Base-by-base conservation (phyloP, 2,113 vertebrate species). In the Rhabdomys dilectus region DNA sequence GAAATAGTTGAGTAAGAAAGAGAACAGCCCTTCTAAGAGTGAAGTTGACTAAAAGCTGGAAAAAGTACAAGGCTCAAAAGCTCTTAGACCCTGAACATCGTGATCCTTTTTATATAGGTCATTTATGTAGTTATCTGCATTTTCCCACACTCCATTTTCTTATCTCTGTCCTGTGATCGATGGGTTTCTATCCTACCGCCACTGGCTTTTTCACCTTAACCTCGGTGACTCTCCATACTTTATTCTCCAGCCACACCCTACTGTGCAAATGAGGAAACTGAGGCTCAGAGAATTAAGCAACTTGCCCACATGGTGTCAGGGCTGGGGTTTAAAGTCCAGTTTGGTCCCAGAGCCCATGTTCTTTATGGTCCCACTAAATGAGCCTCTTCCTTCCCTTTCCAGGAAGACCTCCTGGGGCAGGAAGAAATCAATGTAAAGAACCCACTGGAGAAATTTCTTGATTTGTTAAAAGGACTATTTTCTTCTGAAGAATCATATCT, bases 391-490 rank as follows among this genome's bases (percentile, higher is more conserved):
- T 19, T 31, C 68, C 11, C 16, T 93, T 62, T n/a, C 77, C 48
- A 51, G 82, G 90, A 84, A 68, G 89, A 72, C 60, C 64, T 62
- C 77, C 56, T 36, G 84, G 92, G n/a, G 58, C 19, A 60, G 51
- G 51, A 81, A 88, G 73, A 53, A 95, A 81, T 56, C 56, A 93
- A 56, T 76, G 68, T 62, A 51, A 80, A 42, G 9, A 77, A 60
- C 51, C 75, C 24, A 48, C 77, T 85, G 68, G 64, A 94, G 45
- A 39, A 76, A 85, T 89, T 84, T 53, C 42, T 62, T 29, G 51
- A 80, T 94, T 96, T 96, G 91, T 77, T 72, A 64, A 64, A 64
- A 62, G 42, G 62, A 45, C 73, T 51, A 70, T 76, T 96, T 96
- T 94, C 87, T 39, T 89, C 53, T 82, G 77, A 95, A 95, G 72